Evolutionary conservation across 2,888 invertebrate genomes (phyloP).

Genomic region (Drosophila mimetica): DNA sequence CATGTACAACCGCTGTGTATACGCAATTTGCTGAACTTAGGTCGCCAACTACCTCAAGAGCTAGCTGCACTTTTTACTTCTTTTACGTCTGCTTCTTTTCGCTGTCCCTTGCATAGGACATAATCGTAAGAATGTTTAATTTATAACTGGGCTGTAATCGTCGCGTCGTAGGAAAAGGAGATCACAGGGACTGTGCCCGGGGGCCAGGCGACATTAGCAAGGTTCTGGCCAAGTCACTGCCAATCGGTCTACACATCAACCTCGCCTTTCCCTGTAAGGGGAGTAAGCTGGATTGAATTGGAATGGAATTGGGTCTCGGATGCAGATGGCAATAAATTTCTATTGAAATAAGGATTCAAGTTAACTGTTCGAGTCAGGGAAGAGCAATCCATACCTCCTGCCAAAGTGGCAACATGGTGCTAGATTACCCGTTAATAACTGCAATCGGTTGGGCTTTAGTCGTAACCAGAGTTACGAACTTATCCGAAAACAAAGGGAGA

Average conservation of each 20-base stretch:
- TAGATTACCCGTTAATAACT: slow-evolving; percentile 72
- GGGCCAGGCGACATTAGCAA: slow-evolving; percentile 11
- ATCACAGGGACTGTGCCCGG: neutral
- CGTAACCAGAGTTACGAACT: slow-evolving; percentile 26
- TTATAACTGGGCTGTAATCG: slow-evolving; percentile 14
- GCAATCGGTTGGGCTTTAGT: slow-evolving; percentile 20
- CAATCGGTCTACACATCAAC: neutral
- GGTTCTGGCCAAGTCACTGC: neutral
- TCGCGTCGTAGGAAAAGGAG: slow-evolving; percentile 1
- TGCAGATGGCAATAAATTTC: slow-evolving; percentile 4
- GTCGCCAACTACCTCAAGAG: slow-evolving; percentile 25
- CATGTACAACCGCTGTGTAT: slow-evolving; percentile 49
- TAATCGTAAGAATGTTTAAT: slow-evolving; percentile 21
- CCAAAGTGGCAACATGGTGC: slow-evolving; percentile 41
- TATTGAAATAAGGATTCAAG: neutral
- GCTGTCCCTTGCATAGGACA: slow-evolving; percentile 19
- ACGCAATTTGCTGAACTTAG: slow-evolving; percentile 57
- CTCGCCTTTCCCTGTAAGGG: neutral
- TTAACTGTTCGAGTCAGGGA: neutral
- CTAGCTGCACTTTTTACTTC: neutral
- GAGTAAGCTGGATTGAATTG: neutral
- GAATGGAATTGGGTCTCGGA: slow-evolving; percentile 8
- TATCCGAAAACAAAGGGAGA: slow-evolving; percentile 38
- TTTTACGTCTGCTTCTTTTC: neutral
- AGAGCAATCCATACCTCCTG: slow-evolving; percentile 11